A percentile compares a stretch with the other conserved stretches of the same genome.
phyloP scores from a whole-genome alignment of 2,888 invertebrate species.

The Mesorhabditis spiculigera region DNA sequence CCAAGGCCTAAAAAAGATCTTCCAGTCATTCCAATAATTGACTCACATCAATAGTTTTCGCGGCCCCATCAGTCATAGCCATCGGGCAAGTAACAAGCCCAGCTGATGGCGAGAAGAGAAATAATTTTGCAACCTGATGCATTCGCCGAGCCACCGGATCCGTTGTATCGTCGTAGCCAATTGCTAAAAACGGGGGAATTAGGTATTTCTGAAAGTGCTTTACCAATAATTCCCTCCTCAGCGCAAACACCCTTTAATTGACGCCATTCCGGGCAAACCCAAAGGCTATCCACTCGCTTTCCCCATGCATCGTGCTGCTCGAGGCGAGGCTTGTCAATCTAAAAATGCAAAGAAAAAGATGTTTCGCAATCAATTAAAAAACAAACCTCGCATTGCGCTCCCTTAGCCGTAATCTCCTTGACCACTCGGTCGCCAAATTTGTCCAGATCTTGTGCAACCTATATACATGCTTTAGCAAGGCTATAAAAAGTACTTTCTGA shows the following conservation, averaged over 20 bases:
- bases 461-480: not conserved
- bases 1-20: constrained; percentile 17
- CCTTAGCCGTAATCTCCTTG: constrained; percentile 62
- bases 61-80: constrained; percentile 68
- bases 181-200: constrained; percentile 14
- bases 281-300: constrained; percentile 61
- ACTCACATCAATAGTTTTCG: constrained; percentile 62
- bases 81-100: constrained; percentile 66
- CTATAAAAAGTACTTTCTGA: constrained; percentile 16
- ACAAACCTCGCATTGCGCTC: constrained; percentile 48
- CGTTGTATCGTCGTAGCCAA: constrained; percentile 39
- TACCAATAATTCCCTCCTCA: constrained; percentile 64
- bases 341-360: not conserved
- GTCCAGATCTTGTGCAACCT: constrained; percentile 59
- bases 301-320: constrained; percentile 65
- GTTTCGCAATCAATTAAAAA: not conserved
- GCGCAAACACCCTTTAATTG: constrained; percentile 64
- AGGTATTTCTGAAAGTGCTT: not conserved
- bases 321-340: constrained; percentile 61
- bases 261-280: constrained; percentile 65
- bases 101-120: constrained; percentile 63
- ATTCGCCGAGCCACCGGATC: constrained; percentile 31
- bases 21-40: not conserved
- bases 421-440: constrained; percentile 64
- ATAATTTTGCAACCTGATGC: constrained; percentile 62